phyloP scores from a whole-genome alignment of 2,113 vertebrate species.

The Lophotis ruficrista region DNA sequence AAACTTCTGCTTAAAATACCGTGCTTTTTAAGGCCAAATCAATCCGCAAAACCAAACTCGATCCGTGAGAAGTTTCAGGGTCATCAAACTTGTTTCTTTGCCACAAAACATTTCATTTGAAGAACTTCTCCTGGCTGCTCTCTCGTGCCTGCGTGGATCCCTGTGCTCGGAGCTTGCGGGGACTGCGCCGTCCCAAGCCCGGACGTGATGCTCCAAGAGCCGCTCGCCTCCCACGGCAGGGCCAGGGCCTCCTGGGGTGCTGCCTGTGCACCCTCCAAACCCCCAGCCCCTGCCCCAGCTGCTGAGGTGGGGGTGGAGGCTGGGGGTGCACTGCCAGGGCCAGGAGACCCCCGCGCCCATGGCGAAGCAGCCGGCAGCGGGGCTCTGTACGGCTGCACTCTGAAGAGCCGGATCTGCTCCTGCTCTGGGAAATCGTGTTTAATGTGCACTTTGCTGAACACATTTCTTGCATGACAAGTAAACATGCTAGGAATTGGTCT shows the following conservation, averaged over 20 bases:
- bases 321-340: neutral
- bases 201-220: fast-evolving
- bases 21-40: neutral
- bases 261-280: fast-evolving
- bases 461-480: neutral
- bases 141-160: fast-evolving
- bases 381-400: fast-evolving
- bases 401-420: fast-evolving
- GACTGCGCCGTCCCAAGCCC: fast-evolving
- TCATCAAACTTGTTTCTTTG: neutral
- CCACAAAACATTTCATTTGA: neutral
- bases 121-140: neutral
- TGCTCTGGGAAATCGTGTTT: neutral
- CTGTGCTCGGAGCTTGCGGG: fast-evolving
- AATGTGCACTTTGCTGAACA: neutral
- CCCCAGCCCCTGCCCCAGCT: fast-evolving
- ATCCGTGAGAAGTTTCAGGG: neutral
- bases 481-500: neutral
- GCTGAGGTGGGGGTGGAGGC: too few relatives aligned
- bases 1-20: neutral
- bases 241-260: fast-evolving
- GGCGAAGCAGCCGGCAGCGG: neutral
- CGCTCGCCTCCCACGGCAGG: fast-evolving
- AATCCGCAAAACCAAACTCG: neutral
- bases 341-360: neutral